Percentiles rank a stretch among this genome's conserved stretches.
Conservation (phyloP, 2,113 vertebrate species). For the Megaptera novaeangliae region DNA sequence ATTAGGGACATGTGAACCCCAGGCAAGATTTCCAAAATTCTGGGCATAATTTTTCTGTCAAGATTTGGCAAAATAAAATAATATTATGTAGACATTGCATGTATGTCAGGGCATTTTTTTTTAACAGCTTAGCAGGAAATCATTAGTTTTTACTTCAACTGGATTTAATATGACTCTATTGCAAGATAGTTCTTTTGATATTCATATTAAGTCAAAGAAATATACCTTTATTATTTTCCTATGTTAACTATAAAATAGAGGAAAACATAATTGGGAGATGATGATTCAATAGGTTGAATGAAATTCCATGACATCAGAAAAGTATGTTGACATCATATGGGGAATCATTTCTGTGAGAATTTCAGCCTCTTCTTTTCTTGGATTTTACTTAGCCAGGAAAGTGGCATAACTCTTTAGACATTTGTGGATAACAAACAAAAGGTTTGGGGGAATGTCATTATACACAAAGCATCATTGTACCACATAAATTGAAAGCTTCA, state of each 20-base stretch:
- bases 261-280: not conserved
- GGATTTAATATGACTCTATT: conserved; percentile 23
- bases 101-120: not conserved
- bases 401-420: not conserved
- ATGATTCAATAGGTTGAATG: not conserved
- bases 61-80: conserved; percentile 45
- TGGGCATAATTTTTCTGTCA: conserved; percentile 67
- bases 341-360: not conserved
- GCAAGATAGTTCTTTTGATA: conserved; percentile 44
- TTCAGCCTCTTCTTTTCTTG: not conserved
- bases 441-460: not conserved
- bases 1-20: conserved; percentile 52
- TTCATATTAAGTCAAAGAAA: not conserved
- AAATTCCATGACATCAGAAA: not conserved
- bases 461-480: not conserved
- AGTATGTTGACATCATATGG: not conserved
- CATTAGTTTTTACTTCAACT: conserved; percentile 20
- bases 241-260: not conserved
- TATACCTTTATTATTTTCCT: not conserved
- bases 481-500: not conserved
- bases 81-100: not conserved
- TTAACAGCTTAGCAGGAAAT: conserved; percentile 14
- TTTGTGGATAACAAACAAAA: not conserved
- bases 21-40: conserved; percentile 62
- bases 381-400: not conserved